Evolutionary conservation across 2,888 invertebrate species (phyloP).

Genomic region (Thalpophila matura): DNA sequence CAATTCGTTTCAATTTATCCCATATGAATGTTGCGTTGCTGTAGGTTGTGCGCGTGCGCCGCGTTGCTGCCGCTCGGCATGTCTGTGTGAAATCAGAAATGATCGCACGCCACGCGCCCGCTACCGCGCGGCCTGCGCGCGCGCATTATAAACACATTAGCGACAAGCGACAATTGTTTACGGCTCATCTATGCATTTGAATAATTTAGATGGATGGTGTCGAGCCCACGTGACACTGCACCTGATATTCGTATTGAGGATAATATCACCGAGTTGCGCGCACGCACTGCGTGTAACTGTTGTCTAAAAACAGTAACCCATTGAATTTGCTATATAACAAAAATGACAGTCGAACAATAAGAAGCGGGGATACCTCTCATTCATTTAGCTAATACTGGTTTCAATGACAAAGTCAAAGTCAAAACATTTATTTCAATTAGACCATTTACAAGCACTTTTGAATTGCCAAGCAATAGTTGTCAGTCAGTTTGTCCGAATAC

Average conservation of each 20-base stretch:
- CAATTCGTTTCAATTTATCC: slow-evolving; percentile 63
- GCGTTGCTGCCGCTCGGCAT: slow-evolving; percentile 25
- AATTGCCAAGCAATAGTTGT: too few relatives aligned
- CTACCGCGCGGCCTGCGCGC: slow-evolving; percentile 25
- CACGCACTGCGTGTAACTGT: slow-evolving; percentile 6
- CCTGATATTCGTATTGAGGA: slow-evolving; percentile 1
- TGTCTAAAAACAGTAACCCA: neutral
- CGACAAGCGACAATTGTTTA: slow-evolving; percentile 69
- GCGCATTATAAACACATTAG: slow-evolving; percentile 74
- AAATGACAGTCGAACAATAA: too few relatives aligned
- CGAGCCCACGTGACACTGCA: slow-evolving; percentile 9
- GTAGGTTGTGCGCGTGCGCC: slow-evolving; percentile 56
- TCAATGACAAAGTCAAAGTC: too few relatives aligned
- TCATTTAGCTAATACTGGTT: too few relatives aligned
- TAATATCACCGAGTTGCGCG: neutral
- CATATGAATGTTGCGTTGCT: slow-evolving; percentile 36
- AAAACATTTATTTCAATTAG: too few relatives aligned
- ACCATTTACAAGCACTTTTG: too few relatives aligned
- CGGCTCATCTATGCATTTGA: slow-evolving; percentile 76
- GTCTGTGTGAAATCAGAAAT: slow-evolving; percentile 66
- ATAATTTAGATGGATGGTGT: slow-evolving; percentile 73
- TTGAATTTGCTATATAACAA: too few relatives aligned
- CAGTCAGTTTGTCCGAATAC: too few relatives aligned
- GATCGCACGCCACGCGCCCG: slow-evolving; percentile 60
- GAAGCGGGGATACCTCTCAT: too few relatives aligned